Evolutionary conservation across 2,113 vertebrate genomes (phyloP).

Genomic region (Sphaerodactylus townsendi): DNA sequence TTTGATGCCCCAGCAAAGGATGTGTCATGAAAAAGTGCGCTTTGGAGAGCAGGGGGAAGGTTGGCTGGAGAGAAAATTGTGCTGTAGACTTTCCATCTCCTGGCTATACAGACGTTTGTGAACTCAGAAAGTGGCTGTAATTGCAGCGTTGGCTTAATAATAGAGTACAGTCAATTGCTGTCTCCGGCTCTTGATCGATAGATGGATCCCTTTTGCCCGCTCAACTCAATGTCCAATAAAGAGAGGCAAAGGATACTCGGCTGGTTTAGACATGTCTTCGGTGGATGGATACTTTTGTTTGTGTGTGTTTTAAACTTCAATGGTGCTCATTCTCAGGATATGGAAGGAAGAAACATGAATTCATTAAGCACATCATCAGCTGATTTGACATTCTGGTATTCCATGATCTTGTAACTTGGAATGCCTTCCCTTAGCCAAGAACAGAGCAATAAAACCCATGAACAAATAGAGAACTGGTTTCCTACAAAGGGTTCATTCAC

Average conservation of each 20-base stretch:
- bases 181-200: slow-evolving; percentile 6
- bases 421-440: too few species aligned
- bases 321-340: not conserved
- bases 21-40: not conserved
- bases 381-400: too few species aligned
- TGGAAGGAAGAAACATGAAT: not conserved
- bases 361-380: too few species aligned
- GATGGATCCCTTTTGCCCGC: slow-evolving; percentile 23
- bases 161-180: not conserved
- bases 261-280: not conserved
- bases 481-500: too few species aligned
- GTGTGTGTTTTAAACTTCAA: not conserved
- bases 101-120: not conserved
- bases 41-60: not conserved
- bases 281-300: not conserved
- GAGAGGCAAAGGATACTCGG: not conserved
- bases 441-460: too few species aligned
- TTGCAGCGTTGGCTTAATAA: slow-evolving; percentile 8
- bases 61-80: accelerated
- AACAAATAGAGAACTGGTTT: too few species aligned
- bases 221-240: slow-evolving; percentile 19
- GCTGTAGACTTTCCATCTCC: not conserved
- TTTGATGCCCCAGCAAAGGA: too few species aligned
- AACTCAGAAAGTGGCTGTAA: not conserved
- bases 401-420: too few species aligned